Base-by-base conservation (phyloP, 2,888 invertebrate genomes). In the Pyrochroa serraticornis region DNA sequence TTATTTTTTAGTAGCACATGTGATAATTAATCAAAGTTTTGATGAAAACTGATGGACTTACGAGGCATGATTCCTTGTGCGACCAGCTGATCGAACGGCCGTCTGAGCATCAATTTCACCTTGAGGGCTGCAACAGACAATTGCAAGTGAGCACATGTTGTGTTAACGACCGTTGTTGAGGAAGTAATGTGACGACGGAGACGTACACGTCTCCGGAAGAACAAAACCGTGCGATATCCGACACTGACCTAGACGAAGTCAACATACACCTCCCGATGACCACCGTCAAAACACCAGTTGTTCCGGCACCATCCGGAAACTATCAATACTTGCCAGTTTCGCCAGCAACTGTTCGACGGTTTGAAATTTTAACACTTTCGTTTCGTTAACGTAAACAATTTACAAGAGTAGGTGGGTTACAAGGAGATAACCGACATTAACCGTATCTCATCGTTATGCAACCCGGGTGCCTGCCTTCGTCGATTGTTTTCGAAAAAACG, bases 41-140 rank as follows among this genome's bases (percentile, higher is more conserved):
- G 3, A 13, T 39, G 8, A 39, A 9, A 9, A 9, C 12, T 39
- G n/a, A 33, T 32, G 37, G 48, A 65, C 97, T 95, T 87, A 97
- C 97, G 93, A 77, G 97, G 97, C 89, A 97, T 93, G 77, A 98
- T 97, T 81, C 97, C 97, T 85, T 97, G 96, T 71, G 93, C 96
- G 73, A 97, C 95, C 73, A 97, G 87, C 83, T 97, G 96, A 81
- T 91, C 94, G 79, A 95, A 90, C 63, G 97, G 95, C 76, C 96
- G 85, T 79, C 97, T 85, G 81, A 95, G 88, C 91, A 96, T 92
- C 82, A 97, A 83, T 84, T 97, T 97, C 81, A 96, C 92, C 86
- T 97, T 96, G 78, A 97, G 86, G 76, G 97, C 97, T 97, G 89
- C 68, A 88, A 85, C 35, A 52, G 22, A 52, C 13, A 52, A 33